Evolutionary conservation across 2,797 vertebrate genomes (phyloP).

Genomic region (Pachyuromys duprasi): DNA sequence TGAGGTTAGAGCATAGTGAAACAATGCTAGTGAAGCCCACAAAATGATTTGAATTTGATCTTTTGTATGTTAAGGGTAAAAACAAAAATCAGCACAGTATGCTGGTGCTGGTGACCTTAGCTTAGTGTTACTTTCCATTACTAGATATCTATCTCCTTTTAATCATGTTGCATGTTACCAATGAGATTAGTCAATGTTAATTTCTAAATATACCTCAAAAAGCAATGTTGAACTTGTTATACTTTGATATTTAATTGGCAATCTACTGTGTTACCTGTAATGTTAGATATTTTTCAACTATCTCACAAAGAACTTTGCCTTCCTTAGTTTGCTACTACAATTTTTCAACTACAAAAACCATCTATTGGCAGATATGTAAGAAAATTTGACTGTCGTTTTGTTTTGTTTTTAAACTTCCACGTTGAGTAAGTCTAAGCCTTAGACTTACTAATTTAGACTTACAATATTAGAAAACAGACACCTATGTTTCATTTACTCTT

Average conservation of each 20-base stretch:
- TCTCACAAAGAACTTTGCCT: background rate
- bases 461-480: background rate
- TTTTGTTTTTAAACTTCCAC: background rate
- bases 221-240: background rate
- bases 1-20: background rate
- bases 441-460: too few relatives aligned
- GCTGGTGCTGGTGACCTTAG: background rate
- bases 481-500: background rate
- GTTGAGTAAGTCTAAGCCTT: background rate
- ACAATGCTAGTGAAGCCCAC: background rate
- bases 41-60: background rate
- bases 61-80: background rate
- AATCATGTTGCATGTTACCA: constrained; percentile 9
- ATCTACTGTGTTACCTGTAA: background rate
- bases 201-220: background rate
- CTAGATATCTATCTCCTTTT: background rate
- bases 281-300: constrained; percentile 33
- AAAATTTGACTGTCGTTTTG: background rate
- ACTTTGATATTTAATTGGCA: constrained; percentile 32
- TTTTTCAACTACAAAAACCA: background rate
- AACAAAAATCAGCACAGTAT: background rate
- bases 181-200: background rate
- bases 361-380: background rate
- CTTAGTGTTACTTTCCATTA: background rate
- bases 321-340: constrained; percentile 7